Evolutionary conservation across 2,797 vertebrate species (phyloP).

Genomic region (Podarcis lilfordi): DNA sequence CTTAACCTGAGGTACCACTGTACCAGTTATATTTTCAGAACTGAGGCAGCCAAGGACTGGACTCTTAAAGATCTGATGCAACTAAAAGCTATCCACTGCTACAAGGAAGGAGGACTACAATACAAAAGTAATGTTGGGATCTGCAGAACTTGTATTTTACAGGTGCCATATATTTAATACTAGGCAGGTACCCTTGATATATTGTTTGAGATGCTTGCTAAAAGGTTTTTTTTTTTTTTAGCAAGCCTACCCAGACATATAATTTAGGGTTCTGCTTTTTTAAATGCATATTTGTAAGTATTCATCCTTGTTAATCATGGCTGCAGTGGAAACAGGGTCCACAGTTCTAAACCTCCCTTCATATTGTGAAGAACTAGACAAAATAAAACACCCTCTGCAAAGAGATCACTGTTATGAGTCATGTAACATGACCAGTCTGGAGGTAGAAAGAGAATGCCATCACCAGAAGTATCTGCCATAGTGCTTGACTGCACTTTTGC

Average conservation of each 20-base stretch:
- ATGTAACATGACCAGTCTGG: neutral
- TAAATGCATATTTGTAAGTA: too few species aligned
- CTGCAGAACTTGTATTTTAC: neutral
- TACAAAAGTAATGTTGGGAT: neutral
- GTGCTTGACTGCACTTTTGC: neutral
- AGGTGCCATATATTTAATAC: too few species aligned
- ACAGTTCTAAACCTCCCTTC: too few species aligned
- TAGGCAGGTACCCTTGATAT: neutral
- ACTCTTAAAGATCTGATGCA: neutral
- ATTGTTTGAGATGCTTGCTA: too few species aligned
- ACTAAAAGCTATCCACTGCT: neutral
- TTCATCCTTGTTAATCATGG: too few species aligned
- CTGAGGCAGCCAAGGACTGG: neutral
- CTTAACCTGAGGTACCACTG: too few species aligned
- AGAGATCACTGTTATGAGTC: neutral
- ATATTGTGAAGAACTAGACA: neutral
- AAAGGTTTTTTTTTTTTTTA: too few species aligned
- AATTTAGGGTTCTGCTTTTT: too few species aligned
- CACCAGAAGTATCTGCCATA: neutral
- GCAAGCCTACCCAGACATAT: neutral
- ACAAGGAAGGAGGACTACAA: neutral
- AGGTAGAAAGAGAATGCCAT: neutral
- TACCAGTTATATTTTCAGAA: neutral
- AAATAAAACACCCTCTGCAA: neutral
- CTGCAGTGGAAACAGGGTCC: too few species aligned